phyloP scores from a whole-genome alignment of 2,797 vertebrate species.

The Emys orbicularis region DNA sequence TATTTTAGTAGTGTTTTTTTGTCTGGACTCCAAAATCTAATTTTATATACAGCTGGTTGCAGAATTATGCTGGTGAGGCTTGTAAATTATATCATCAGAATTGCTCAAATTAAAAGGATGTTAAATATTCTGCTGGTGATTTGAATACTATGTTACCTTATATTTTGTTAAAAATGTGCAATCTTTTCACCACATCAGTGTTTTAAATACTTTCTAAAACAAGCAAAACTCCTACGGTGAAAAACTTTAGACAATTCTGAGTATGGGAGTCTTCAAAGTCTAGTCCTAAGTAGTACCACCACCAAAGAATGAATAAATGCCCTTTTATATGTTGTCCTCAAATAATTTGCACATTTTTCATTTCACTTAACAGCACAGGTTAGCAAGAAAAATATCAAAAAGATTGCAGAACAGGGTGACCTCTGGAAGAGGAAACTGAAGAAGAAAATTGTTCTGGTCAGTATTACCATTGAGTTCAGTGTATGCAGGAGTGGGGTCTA shows the following conservation, averaged over 20 bases:
- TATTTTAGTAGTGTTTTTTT: neutral
- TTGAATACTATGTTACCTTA: accelerated
- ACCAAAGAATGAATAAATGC: neutral
- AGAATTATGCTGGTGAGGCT: neutral
- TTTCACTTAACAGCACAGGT: neutral
- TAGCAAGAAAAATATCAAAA: neutral
- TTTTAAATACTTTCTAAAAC: neutral
- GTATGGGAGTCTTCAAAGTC: neutral
- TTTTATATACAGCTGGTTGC: neutral
- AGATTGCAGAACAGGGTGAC: neutral
- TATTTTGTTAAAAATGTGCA: neutral
- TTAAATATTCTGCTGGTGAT: neutral
- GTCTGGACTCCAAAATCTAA: neutral
- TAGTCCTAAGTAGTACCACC: neutral
- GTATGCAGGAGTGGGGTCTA: neutral
- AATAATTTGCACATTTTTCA: neutral
- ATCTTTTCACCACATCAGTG: neutral
- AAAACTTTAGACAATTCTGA: neutral
- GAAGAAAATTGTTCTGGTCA: neutral
- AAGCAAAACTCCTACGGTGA: neutral
- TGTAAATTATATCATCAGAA: neutral
- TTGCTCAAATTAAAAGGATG: neutral
- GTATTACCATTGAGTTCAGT: neutral
- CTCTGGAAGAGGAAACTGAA: neutral
- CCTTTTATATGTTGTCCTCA: neutral